Conservation (phyloP, 2,113 vertebrate genomes). For the Neolamprologus brichardi region DNA sequence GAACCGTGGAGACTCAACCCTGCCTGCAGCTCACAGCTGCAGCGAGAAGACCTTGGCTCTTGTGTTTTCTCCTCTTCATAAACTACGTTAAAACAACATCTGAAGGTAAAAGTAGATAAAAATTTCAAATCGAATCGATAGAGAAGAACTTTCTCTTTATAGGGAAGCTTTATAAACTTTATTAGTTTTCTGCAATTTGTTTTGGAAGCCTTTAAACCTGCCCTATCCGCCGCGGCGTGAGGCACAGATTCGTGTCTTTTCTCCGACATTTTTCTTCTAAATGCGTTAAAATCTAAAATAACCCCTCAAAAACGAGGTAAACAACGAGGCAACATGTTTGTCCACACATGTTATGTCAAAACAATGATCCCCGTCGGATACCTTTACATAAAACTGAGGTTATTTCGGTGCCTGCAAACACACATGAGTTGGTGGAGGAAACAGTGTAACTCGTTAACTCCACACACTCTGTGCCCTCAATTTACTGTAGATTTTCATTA, state of each 20-base stretch:
- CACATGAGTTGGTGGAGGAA: not conserved
- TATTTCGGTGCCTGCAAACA: not conserved
- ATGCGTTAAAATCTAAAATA: not conserved
- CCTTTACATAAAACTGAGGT: not conserved
- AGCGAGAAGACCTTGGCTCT: not conserved
- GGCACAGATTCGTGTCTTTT: not conserved
- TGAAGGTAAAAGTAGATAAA: accelerated
- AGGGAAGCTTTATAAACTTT: not conserved
- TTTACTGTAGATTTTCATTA: not conserved
- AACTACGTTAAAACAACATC: not conserved
- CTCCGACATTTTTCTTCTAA: not conserved
- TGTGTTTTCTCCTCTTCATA: slow-evolving; percentile 22
- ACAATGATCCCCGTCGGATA: accelerated
- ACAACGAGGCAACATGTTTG: not conserved
- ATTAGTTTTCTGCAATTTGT: not conserved
- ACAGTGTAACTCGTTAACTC: not conserved
- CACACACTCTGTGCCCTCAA: not conserved
- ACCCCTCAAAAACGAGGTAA: accelerated
- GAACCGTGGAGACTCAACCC: slow-evolving; percentile 25
- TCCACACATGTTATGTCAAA: not conserved
- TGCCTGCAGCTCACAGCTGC: not conserved
- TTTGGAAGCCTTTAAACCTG: not conserved
- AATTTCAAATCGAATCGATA: accelerated
- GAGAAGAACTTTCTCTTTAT: not conserved
- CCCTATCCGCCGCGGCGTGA: not conserved